These are phyloP conservation scores for Pollenia amentaria DNA, from an alignment of 2,888 invertebrate species.

Conservation along the genomic window DNA sequence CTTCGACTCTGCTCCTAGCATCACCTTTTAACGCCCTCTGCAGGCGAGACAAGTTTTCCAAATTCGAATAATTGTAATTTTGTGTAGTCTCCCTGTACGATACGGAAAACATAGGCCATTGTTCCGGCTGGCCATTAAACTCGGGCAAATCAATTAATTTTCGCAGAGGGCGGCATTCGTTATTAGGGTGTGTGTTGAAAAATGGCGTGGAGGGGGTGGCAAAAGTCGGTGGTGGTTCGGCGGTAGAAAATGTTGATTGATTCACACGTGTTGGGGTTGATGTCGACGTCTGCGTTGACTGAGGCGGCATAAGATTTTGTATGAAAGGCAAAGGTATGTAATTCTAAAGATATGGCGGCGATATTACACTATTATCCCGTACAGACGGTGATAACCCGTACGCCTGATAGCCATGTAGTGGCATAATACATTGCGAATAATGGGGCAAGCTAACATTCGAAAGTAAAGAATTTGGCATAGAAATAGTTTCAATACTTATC, in stretches of 20 bases:
- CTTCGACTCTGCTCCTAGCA: neutral
- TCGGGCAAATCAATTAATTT: conserved; percentile 57
- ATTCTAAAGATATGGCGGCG: neutral
- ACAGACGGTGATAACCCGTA: neutral
- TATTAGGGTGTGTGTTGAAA: neutral
- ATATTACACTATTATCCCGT: neutral
- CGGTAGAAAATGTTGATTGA: neutral
- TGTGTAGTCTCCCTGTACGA: neutral
- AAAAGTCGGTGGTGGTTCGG: neutral
- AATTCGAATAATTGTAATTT: neutral
- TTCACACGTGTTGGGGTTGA: neutral
- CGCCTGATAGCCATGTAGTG: neutral
- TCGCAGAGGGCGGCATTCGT: conserved; percentile 3
- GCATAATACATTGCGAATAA: neutral
- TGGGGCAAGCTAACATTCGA: neutral
- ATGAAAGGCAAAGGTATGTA: neutral
- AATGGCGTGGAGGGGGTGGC: neutral
- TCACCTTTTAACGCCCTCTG: neutral
- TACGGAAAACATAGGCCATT: conserved; percentile 60
- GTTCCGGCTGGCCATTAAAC: conserved; percentile 59
- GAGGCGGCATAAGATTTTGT: neutral
- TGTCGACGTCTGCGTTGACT: neutral
- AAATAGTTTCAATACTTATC: neutral
- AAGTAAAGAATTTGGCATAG: neutral
- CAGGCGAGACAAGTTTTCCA: neutral